A percentile compares a stretch with the other conserved stretches of the same genome.
Evolutionary conservation across 2,888 invertebrate genomes (phyloP).

Genomic region (Syrphus vitripennis): DNA sequence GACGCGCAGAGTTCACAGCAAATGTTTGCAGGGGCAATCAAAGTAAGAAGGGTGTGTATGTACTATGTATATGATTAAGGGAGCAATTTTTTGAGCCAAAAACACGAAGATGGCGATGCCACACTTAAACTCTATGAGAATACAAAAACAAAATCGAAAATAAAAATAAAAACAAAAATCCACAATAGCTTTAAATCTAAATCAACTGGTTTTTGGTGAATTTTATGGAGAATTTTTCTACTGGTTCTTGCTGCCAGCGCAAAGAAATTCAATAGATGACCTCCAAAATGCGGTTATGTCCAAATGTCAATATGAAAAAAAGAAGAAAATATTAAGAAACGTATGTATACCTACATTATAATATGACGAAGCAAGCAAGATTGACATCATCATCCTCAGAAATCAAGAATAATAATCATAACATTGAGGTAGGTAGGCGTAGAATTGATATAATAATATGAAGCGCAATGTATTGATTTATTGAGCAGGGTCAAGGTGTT

Average conservation of each 20-base stretch:
- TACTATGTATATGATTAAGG: no score
- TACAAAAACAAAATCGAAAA: not conserved
- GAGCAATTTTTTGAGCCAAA: no score
- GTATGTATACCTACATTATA: not conserved
- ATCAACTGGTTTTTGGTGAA: not conserved
- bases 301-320: not conserved
- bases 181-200: no score
- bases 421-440: slow-evolving; percentile 1
- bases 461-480: not conserved
- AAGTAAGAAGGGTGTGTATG: no score
- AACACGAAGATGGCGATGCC: no score
- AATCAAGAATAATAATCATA: not conserved
- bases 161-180: not conserved
- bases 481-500: not conserved
- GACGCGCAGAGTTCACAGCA: no score
- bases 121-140: no score
- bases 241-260: not conserved
- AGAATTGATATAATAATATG: not conserved
- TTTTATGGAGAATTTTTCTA: not conserved
- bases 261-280: not conserved
- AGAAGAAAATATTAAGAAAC: not conserved
- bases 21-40: no score
- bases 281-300: not conserved
- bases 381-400: not conserved
- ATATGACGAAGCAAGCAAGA: not conserved